Conservation (phyloP, 1,140 invertebrate species). For the Teleopsis dalmanni region DNA sequence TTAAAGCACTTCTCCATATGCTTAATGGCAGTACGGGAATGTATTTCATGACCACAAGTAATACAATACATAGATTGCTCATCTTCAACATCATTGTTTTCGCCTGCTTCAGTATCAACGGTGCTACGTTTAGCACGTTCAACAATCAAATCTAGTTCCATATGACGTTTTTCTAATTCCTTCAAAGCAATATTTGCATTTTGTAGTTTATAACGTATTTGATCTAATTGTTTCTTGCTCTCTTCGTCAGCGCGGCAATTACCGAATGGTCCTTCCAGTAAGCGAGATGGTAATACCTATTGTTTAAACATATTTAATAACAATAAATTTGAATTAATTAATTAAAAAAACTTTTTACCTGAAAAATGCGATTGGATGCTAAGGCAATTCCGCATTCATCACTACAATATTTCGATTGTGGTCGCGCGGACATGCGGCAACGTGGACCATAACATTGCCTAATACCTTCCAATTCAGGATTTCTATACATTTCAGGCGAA, state of each 20-base stretch:
- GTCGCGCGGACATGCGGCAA: conserved; percentile 69
- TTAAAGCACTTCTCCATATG: conserved; percentile 95
- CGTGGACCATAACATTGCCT: conserved; percentile 88
- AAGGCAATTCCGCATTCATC: conserved; percentile 87
- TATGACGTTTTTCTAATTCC: conserved; percentile 67
- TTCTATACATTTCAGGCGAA: conserved; percentile 49
- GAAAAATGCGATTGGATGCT: conserved; percentile 77
- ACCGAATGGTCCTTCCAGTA: conserved; percentile 92
- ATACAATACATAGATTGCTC: conserved; percentile 92
- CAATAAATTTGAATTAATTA: background rate
- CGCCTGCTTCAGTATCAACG: conserved; percentile 55
- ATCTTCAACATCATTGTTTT: conserved; percentile 53
- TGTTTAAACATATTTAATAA: conserved; percentile 8
- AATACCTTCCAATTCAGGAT: conserved; percentile 45
- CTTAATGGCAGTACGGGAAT: conserved; percentile 77
- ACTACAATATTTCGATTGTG: conserved; percentile 91
- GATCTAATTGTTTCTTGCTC: conserved; percentile 75
- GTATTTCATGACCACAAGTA: conserved; percentile 91
- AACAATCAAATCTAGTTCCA: conserved; percentile 74
- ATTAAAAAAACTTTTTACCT: conserved; percentile 45
- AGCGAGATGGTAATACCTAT: conserved; percentile 75
- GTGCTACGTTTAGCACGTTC: conserved; percentile 63
- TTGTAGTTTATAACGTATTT: conserved; percentile 69
- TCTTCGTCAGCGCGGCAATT: conserved; percentile 78
- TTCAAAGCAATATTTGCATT: conserved; percentile 67